phyloP scores from a whole-genome alignment of 2,113 vertebrate species.

The human (Homo sapiens) region DNA sequence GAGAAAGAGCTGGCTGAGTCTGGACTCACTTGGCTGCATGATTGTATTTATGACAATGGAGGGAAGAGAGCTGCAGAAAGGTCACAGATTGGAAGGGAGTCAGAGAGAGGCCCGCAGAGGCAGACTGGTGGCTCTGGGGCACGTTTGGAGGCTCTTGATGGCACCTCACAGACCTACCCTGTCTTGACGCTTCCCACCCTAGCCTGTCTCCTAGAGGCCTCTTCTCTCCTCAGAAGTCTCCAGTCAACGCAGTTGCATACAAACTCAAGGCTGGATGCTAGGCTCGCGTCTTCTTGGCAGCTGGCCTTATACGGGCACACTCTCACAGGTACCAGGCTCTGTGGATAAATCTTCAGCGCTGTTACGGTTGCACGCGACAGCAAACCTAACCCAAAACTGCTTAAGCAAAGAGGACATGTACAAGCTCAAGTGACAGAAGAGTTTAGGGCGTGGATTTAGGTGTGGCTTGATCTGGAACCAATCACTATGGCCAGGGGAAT shows the following conservation, averaged over 20 bases:
- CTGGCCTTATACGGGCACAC: accelerated
- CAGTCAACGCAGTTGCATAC: neutral
- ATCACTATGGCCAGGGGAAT: neutral
- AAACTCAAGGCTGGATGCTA: neutral
- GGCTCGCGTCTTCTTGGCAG: neutral
- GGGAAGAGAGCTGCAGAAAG: neutral
- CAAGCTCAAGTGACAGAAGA: neutral
- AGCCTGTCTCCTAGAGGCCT: neutral
- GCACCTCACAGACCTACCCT: too few relatives aligned
- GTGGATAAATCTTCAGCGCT: neutral
- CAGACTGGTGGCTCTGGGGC: neutral
- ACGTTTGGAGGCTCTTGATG: neutral
- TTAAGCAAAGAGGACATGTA: neutral
- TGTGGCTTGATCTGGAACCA: neutral
- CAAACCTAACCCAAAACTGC: neutral
- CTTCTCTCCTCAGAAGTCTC: neutral
- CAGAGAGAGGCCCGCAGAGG: neutral
- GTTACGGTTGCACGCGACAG: neutral
- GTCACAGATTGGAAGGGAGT: neutral
- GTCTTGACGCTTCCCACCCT: accelerated
- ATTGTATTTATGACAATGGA: neutral
- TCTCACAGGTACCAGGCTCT: neutral
- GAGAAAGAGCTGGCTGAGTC: neutral
- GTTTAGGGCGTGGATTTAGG: neutral
- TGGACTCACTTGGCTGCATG: accelerated